Evolutionary conservation across 2,113 vertebrate species (phyloP), one percentile per base, ranked within the genome.

Genomic region (Corythoichthys intestinalis): DNA sequence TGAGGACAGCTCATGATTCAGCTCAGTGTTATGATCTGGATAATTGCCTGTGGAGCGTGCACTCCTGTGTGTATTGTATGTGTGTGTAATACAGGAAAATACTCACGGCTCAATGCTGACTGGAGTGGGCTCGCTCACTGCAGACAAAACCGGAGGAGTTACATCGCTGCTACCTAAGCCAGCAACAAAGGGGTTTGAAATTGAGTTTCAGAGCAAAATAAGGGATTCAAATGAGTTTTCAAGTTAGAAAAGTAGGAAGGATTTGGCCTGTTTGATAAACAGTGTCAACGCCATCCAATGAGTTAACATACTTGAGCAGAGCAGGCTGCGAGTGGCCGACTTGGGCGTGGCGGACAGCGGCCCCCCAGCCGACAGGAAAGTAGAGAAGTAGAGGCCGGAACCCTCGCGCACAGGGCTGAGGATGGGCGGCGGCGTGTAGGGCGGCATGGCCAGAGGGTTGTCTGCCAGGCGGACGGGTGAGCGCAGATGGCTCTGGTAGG

Each of bases 61-160:
- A 17, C 57, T 39, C 12, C 11, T 35, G 10, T 56, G 49, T 52
- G 49, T 15, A 4, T 1, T 54, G 52, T 28, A 17, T 35, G 56
- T 58, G 56, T 15, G 56, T 14, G 56, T 37, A 7, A 12, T 38
- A 13, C 70, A 67, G 66, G 17, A 46, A 11, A 63, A 28, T 12
- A 98, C 97, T 98, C 91, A 99, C 97, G 97, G 97, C 81, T 99
- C 97, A 17, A 98, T 95, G 93, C 96, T 98, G 91, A 98, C 97
- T 0, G 97, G 96, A 13, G 97, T 98, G 84, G 92, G 95, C 71
- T 99, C 97, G 10, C 91, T 92, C 81, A 98, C 94, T 14, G 95
- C 94, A 0, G 94, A 92, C 52, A 98, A 93, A 67, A 98, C 89
- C 0, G 97, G 97, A 2, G 97, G 97, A 2, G 96, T 97, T 75